These are phyloP conservation scores for Stegophylla sp. DNA, from an alignment of 2,888 invertebrate genomes.

Conservation along the genomic window DNA sequence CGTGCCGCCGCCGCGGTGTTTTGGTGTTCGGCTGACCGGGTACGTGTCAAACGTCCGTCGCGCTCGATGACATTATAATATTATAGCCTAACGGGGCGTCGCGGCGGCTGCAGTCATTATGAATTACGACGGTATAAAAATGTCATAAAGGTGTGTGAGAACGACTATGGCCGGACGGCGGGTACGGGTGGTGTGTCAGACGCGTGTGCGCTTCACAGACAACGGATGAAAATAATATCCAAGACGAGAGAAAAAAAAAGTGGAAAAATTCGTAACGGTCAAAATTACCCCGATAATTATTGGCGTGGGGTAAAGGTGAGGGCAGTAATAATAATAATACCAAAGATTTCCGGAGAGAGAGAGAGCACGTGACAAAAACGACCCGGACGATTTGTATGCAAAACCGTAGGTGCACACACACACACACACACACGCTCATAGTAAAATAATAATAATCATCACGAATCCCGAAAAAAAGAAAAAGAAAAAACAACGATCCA, in stretches of 20 bases:
- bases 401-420: constrained; percentile 34
- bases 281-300: constrained; percentile 45
- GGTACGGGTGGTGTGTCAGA: background rate
- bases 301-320: constrained; percentile 34
- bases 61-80: constrained; percentile 15
- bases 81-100: constrained; percentile 3
- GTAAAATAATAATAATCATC: constrained; percentile 38
- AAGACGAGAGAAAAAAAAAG: background rate
- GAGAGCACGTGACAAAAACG: constrained; percentile 54
- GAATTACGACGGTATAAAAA: constrained; percentile 37
- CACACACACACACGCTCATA: background rate
- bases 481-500: constrained; percentile 9
- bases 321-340: constrained; percentile 7
- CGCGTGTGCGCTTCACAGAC: background rate
- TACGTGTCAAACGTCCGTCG: constrained; percentile 48
- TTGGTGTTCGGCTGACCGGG: constrained; percentile 3
- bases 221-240: background rate
- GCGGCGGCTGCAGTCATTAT: constrained; percentile 36
- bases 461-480: constrained; percentile 41
- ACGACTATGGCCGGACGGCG: background rate
- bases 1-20: too few species aligned
- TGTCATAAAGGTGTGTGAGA: constrained; percentile 32
- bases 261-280: constrained; percentile 52
- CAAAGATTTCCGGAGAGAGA: background rate
- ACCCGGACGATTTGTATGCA: constrained; percentile 50